Conservation (phyloP, 2,888 invertebrate genomes). For the Amiota communis region DNA sequence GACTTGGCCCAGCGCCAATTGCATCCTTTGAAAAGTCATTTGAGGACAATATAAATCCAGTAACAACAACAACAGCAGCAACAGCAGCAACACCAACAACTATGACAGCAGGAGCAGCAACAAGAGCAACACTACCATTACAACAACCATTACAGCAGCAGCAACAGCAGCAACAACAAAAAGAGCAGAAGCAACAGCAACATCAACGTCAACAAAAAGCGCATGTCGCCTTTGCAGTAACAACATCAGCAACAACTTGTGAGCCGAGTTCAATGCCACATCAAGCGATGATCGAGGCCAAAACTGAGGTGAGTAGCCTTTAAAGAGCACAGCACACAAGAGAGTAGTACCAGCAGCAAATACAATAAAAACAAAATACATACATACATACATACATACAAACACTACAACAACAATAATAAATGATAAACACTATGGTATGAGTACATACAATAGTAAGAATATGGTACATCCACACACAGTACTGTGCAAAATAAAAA, state of each 20-base stretch:
- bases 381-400: too few relatives aligned
- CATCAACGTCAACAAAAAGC: conserved; percentile 9
- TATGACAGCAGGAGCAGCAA: conserved; percentile 30
- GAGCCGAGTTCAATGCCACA: conserved; percentile 21
- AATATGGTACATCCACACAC: neutral
- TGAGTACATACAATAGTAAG: conserved; percentile 21
- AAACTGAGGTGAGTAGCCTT: conserved; percentile 25
- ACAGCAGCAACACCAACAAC: conserved; percentile 39
- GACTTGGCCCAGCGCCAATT: conserved; percentile 93
- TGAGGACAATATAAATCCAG: conserved; percentile 66
- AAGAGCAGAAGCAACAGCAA: conserved; percentile 15
- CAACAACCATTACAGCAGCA: conserved; percentile 33
- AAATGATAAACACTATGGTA: neutral
- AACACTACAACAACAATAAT: conserved; percentile 10
- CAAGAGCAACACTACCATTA: conserved; percentile 37
- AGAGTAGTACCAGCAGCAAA: conserved; percentile 19
- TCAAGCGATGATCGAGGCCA: conserved; percentile 9
- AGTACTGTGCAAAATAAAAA: too few relatives aligned
- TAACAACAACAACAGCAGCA: conserved; percentile 37
- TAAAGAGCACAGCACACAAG: conserved; percentile 13
- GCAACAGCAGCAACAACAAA: conserved; percentile 25
- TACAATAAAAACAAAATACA: neutral
- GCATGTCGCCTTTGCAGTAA: neutral
- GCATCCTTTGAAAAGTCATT: conserved; percentile 87
- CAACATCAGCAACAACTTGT: conserved; percentile 15